A percentile compares a stretch with the other conserved stretches of the same genome.
Conservation (phyloP, 1,140 invertebrate genomes). For the Melitaea cinxia region DNA sequence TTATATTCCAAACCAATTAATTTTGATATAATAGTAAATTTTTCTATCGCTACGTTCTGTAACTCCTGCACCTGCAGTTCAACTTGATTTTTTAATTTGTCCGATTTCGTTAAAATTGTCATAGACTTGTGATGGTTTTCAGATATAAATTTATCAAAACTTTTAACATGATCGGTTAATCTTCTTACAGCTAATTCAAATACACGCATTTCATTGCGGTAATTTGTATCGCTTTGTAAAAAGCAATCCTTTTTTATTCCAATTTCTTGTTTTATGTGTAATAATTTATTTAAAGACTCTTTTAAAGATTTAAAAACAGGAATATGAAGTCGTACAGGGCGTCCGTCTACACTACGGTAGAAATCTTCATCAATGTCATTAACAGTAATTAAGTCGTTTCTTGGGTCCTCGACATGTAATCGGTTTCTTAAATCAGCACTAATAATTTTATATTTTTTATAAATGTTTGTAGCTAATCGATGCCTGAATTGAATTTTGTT, state of each 20-base stretch:
- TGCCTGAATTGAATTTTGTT: slow-evolving; percentile 42
- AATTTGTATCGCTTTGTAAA: slow-evolving; percentile 81
- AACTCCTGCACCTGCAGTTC: slow-evolving; percentile 66
- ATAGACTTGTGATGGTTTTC: slow-evolving; percentile 83
- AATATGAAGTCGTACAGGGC: slow-evolving; percentile 32
- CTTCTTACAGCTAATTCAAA: slow-evolving; percentile 74
- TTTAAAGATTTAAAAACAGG: slow-evolving; percentile 57
- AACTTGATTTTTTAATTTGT: slow-evolving; percentile 72
- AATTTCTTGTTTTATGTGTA: slow-evolving; percentile 55
- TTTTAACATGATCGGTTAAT: slow-evolving; percentile 75
- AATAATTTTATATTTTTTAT: slow-evolving; percentile 56
- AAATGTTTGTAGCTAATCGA: slow-evolving; percentile 37
- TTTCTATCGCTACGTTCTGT: slow-evolving; percentile 69
- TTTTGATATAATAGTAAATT: slow-evolving; percentile 77
- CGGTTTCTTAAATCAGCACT: slow-evolving; percentile 43
- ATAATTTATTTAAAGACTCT: slow-evolving; percentile 39
- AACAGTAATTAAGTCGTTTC: slow-evolving; percentile 42
- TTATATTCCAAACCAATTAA: slow-evolving; percentile 83
- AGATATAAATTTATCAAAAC: slow-evolving; percentile 83
- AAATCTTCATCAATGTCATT: slow-evolving; percentile 56
- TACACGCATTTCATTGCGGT: slow-evolving; percentile 77
- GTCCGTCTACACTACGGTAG: slow-evolving; percentile 48
- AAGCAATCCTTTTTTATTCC: slow-evolving; percentile 82
- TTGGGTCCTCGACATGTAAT: slow-evolving; percentile 37
- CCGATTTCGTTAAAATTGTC: slow-evolving; percentile 74